Percentiles rank a stretch among this genome's conserved stretches.
phyloP scores from a whole-genome alignment of 23 tunicate genomes.

The Ascidia mentula region DNA sequence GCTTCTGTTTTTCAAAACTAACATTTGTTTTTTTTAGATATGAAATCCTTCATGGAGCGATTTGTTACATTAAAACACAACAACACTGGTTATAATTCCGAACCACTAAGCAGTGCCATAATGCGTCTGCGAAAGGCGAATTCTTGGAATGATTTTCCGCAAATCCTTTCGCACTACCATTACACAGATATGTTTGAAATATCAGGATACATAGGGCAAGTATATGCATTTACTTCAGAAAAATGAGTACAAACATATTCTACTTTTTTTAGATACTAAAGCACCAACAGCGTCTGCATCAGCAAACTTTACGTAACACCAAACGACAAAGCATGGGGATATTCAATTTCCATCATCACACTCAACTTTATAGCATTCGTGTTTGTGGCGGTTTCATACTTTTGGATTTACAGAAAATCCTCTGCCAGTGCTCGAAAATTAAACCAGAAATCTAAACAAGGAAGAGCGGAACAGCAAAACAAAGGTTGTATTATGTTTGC shows the following conservation, averaged over 20 bases:
- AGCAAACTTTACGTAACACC: slow-evolving; percentile 9
- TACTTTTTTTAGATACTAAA: slow-evolving; percentile 5
- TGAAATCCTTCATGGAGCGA: neutral
- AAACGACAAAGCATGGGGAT: slow-evolving; percentile 9
- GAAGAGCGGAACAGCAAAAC: neutral
- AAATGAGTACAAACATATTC: neutral
- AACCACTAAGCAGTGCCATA: neutral
- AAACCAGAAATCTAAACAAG: neutral
- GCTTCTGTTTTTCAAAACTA: neutral
- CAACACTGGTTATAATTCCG: neutral
- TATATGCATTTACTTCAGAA: too few relatives aligned
- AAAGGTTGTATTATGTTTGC: too few relatives aligned
- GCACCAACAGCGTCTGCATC: slow-evolving; percentile 28
- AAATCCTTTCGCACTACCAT: neutral
- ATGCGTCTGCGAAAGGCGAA: neutral
- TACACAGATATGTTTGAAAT: neutral
- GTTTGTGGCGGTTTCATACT: slow-evolving; percentile 2
- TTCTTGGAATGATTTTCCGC: neutral
- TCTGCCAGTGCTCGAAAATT: neutral
- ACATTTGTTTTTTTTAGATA: neutral
- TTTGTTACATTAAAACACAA: neutral
- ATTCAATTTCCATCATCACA: neutral
- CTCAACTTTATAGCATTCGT: slow-evolving; percentile 13
- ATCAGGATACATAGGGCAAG: neutral
- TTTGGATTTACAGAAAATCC: neutral